phyloP scores from a whole-genome alignment of 2,113 vertebrate genomes.

The Rhea americana region DNA sequence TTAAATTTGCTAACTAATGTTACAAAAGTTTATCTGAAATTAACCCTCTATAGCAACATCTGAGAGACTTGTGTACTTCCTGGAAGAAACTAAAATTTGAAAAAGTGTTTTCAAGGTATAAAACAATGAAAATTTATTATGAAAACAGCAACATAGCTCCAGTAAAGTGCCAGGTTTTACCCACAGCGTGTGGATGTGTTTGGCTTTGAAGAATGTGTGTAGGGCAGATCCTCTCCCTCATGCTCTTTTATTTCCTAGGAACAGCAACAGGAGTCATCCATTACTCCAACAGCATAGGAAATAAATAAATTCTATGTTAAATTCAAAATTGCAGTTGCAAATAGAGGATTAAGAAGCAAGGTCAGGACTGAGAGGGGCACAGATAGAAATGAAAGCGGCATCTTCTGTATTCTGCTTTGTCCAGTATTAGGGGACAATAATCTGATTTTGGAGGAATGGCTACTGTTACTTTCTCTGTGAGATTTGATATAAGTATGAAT shows the following conservation, averaged over 20 bases:
- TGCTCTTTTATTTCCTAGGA: background rate
- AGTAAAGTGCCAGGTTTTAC: background rate
- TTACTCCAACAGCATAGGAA: background rate
- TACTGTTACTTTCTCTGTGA: slow-evolving; percentile 23
- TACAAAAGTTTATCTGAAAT: background rate
- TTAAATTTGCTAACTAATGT: background rate
- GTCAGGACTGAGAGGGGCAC: background rate
- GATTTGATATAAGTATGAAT: slow-evolving; percentile 56
- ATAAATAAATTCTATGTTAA: background rate
- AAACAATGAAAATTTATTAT: background rate
- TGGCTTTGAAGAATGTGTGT: background rate
- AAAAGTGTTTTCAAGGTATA: background rate
- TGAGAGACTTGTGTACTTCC: background rate
- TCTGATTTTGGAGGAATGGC: background rate
- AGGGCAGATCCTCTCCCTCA: background rate
- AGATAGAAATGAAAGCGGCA: background rate
- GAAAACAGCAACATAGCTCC: background rate
- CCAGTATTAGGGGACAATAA: background rate
- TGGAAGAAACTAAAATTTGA: background rate
- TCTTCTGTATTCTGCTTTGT: background rate
- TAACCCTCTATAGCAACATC: background rate
- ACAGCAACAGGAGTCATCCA: fast-evolving
- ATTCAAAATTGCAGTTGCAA: background rate
- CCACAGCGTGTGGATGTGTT: background rate
- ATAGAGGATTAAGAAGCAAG: background rate